Percentiles rank a stretch among this genome's conserved stretches.
These are phyloP conservation scores for Schizotus pectinicornis DNA, from an alignment of 2,888 invertebrate genomes.

Conservation along the genomic window DNA sequence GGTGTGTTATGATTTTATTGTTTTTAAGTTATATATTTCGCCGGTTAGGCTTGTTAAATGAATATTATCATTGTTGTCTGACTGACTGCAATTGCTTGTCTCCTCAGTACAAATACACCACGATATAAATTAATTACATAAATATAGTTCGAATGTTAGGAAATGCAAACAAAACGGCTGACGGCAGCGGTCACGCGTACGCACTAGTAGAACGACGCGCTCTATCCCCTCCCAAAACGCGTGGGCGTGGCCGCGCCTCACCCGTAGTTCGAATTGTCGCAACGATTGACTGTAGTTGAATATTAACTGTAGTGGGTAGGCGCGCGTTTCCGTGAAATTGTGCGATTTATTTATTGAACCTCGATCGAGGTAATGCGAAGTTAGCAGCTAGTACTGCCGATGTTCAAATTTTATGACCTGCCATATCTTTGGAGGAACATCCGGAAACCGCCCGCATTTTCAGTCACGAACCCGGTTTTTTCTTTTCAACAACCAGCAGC, in stretches of 20 bases:
- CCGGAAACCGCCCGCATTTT: conserved; percentile 34
- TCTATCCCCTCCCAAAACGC: conserved; percentile 1
- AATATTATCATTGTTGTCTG: conserved; percentile 58
- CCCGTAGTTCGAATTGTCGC: conserved; percentile 50
- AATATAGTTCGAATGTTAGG: conserved; percentile 42
- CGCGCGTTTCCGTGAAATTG: conserved; percentile 55
- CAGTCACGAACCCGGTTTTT: conserved; percentile 22
- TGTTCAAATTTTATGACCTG: conserved; percentile 48
- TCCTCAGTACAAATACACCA: conserved; percentile 59
- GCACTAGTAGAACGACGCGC: not conserved
- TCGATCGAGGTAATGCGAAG: conserved; percentile 44
- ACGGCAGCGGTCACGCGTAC: conserved; percentile 7
- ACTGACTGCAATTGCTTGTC: conserved; percentile 58
- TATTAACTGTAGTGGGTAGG: conserved; percentile 52
- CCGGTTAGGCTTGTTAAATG: conserved; percentile 57
- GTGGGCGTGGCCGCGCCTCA: conserved; percentile 28
- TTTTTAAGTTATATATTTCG: conserved; percentile 51
- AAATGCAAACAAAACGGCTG: conserved; percentile 30
- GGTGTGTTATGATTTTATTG: conserved; percentile 55
- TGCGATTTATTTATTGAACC: conserved; percentile 51
- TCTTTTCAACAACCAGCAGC: conserved; percentile 1
- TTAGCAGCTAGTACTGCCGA: conserved; percentile 44
- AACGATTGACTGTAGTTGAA: conserved; percentile 54
- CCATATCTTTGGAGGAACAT: conserved; percentile 19
- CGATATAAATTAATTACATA: conserved; percentile 53